Evolutionary conservation across 2,797 vertebrate species (phyloP), one percentile per base, ranked within the genome.

Genomic region (Sylvia borin): DNA sequence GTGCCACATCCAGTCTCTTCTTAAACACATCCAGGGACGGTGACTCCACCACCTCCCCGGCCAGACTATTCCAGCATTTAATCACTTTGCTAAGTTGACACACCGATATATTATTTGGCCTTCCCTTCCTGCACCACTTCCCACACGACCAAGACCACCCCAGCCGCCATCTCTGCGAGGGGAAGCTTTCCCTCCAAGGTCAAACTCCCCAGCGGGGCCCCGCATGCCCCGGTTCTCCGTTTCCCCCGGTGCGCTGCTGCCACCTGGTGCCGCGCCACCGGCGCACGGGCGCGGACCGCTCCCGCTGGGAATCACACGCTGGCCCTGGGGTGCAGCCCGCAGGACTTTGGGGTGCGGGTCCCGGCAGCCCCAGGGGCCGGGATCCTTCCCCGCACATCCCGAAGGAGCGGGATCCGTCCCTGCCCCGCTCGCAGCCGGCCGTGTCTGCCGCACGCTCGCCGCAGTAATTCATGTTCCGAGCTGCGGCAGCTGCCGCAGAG

Each of bases 181-280:
- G 10, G 8, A 54, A 11, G 22, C 13, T 45, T 42, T 29, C 18
- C 8, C 13, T 11, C 34, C 75, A 6, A 18, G 22, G n/a, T 2
- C 32, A 2, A 15, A 13, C 38, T 4, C 14, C 27, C 1, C 19
- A 2, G 2, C 11, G 3, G 21, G 7, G 5, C 6, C 13, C 48
- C 2, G 31, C 0, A 7, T 36, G 8, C 36, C 11, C 2, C 40
- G 0, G 3, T 1, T 14, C 0, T 4, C 11, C 0, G 22, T 6
- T 3, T 4, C 43, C 20, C 24, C 90, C 92, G 71, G 89, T 20
- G 80, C 84, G 85, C 61, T 96, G 95, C 95, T 95, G 95, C 95
- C 95, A 93, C 84, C 95, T 95, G 93, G 55, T 73, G 93, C 95
- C 54, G 16, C 29, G 5, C 22, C 45, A 10, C 11, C 45, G 2